These are phyloP conservation scores for Drosophila melanogaster DNA, from an alignment of 1,140 invertebrate species.

Conservation along the genomic window Release_6_plus_ISO1_MT NT_037436.4:13400501-13401000, in stretches of 20 bases:
- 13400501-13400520: neutral
- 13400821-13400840: slow-evolving; percentile 68
- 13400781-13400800: slow-evolving; percentile 80
- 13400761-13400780: slow-evolving; percentile 80
- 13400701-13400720: neutral
- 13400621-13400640: neutral
- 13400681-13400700: neutral
- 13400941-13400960: slow-evolving; percentile 24
- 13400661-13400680: too few relatives aligned
- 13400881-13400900: slow-evolving; percentile 82
- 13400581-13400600: too few relatives aligned
- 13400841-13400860: slow-evolving; percentile 57
- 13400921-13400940: slow-evolving; percentile 27
- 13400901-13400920: slow-evolving; percentile 69
- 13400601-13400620: too few relatives aligned
- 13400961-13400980: slow-evolving; percentile 6
- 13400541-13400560: neutral
- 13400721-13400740: neutral
- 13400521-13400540: neutral
- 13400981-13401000: neutral
- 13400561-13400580: too few relatives aligned
- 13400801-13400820: slow-evolving; percentile 82
- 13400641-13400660: too few relatives aligned
- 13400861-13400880: slow-evolving; percentile 81
- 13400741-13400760: slow-evolving; percentile 78